Conservation (phyloP, 2,797 vertebrate species). For the Denticeps clupeoides region DNA sequence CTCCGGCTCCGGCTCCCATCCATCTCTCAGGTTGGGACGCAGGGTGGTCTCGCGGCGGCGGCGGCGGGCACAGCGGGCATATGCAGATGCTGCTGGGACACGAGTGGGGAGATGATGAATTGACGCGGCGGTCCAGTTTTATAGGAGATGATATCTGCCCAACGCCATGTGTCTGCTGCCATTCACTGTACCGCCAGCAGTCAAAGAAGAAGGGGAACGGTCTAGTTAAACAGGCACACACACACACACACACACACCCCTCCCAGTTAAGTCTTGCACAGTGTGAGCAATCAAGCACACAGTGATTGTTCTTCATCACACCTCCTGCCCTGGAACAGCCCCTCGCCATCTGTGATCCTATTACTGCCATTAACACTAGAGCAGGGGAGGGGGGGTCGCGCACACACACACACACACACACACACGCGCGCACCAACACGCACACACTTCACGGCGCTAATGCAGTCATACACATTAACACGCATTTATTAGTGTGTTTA, state of each 20-base stretch:
- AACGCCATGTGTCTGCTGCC: slow-evolving; percentile 40
- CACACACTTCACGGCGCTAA: too few relatives aligned
- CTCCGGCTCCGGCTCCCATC: slow-evolving; percentile 53
- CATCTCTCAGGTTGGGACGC: slow-evolving; percentile 47
- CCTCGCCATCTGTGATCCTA: slow-evolving; percentile 66
- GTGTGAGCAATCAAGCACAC: slow-evolving; percentile 61
- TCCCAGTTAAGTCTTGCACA: too few relatives aligned
- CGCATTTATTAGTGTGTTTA: too few relatives aligned
- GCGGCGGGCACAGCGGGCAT: slow-evolving; percentile 34
- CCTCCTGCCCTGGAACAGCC: slow-evolving; percentile 47
- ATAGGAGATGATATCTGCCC: too few relatives aligned
- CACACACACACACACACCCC: too few relatives aligned
- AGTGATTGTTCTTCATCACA: slow-evolving; percentile 60
- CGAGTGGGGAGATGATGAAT: slow-evolving; percentile 51
- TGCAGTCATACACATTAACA: too few relatives aligned
- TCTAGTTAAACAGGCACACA: slow-evolving; percentile 55
- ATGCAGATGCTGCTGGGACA: slow-evolving; percentile 52
- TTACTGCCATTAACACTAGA: slow-evolving; percentile 40
- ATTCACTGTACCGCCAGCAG: slow-evolving; percentile 50
- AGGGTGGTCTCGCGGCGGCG: slow-evolving; percentile 50
- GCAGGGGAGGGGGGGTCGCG: neutral
- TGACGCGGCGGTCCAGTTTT: too few relatives aligned
- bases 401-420: slow-evolving; percentile 11
- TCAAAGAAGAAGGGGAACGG: slow-evolving; percentile 45
- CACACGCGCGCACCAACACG: slow-evolving; percentile 6